Percentiles rank a stretch among this genome's conserved stretches.
phyloP scores from a whole-genome alignment of 37 sponge, comb jelly and placozoan genomes.

The Chondrilla cf. caribensis region DNA sequence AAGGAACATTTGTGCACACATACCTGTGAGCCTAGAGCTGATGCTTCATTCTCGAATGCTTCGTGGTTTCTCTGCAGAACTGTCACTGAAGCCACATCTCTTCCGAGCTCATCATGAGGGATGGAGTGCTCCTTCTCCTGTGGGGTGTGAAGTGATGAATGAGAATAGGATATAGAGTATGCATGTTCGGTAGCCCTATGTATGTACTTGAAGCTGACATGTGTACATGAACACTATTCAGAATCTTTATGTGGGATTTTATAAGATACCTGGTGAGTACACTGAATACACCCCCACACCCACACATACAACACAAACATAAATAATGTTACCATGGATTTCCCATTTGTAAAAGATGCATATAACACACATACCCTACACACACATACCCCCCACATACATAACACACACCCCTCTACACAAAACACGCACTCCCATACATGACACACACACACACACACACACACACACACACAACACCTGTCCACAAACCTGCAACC shows the following conservation, averaged over 20 bases:
- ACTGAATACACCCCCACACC: background rate
- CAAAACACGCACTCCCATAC: background rate
- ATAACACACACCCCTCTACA: background rate
- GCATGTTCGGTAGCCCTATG: no score
- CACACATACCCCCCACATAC: background rate
- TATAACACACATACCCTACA: background rate
- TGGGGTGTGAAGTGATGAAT: background rate
- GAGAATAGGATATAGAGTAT: no score
- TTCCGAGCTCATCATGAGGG: conserved; percentile 79
- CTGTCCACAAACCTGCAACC: conserved; percentile 41
- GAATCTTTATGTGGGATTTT: no score
- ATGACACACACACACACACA: background rate
- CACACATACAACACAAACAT: background rate
- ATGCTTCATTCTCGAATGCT: conserved; percentile 74
- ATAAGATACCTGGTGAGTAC: no score
- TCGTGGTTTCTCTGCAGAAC: conserved; percentile 81
- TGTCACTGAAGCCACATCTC: conserved; percentile 66
- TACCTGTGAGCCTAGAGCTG: conserved; percentile 83
- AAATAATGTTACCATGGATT: no score
- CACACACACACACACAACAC: background rate
- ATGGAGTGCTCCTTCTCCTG: conserved; percentile 75
- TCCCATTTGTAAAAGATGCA: background rate
- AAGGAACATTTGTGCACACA: no score
- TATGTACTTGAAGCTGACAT: background rate
- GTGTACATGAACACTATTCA: background rate